Evolutionary conservation across 2,113 vertebrate genomes (phyloP).

Genomic region (Laticauda laticaudata): DNA sequence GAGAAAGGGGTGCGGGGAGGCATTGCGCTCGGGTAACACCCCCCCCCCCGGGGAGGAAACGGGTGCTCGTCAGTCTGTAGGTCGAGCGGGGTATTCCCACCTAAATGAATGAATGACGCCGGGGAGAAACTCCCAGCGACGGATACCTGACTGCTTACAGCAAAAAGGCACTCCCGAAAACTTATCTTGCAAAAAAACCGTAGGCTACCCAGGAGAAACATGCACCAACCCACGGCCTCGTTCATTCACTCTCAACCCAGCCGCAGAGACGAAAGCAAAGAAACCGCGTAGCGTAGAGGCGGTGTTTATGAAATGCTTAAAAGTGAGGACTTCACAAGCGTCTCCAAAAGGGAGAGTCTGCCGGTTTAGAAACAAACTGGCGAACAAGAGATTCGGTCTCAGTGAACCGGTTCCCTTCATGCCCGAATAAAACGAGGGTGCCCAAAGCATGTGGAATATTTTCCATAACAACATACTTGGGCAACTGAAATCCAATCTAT

Average conservation of each 20-base stretch:
- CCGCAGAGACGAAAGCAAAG: background rate
- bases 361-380: background rate
- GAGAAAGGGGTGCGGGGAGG: background rate
- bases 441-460: background rate
- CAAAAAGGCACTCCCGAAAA: background rate
- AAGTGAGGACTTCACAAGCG: background rate
- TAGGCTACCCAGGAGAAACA: accelerated
- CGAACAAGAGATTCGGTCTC: too few relatives aligned
- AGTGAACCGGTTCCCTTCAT: background rate
- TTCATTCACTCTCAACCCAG: background rate
- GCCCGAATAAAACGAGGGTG: background rate
- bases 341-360: background rate
- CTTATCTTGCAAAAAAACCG: background rate
- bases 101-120: too few relatives aligned
- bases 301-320: background rate
- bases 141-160: background rate
- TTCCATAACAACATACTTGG: background rate
- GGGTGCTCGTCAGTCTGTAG: background rate
- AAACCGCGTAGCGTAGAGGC: background rate
- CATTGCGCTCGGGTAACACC: too few relatives aligned
- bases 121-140: background rate
- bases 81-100: too few relatives aligned
- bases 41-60: background rate
- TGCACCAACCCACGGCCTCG: accelerated
- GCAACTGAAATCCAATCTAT: too few relatives aligned